Conservation (phyloP, 1,140 invertebrate genomes). For the Aplysia californica region DNA sequence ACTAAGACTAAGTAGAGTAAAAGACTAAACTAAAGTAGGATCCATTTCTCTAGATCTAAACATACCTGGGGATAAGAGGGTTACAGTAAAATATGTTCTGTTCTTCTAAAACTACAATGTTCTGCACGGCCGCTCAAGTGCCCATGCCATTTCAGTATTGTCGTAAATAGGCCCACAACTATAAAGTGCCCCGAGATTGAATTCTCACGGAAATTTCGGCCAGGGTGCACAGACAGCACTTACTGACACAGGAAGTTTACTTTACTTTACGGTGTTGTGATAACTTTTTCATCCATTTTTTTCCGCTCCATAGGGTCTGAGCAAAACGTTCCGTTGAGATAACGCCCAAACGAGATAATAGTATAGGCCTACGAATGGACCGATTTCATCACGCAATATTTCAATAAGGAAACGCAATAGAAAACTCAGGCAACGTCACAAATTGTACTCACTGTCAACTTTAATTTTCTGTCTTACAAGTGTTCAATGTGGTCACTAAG, state of each 20-base stretch:
- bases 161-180: too few species aligned
- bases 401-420: neutral
- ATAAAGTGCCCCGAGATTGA: neutral
- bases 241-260: slow-evolving; percentile 22
- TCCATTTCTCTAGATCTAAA: too few species aligned
- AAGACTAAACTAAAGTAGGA: too few species aligned
- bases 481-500: too few species aligned
- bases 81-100: neutral
- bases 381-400: too few species aligned
- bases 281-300: neutral
- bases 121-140: too few species aligned
- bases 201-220: neutral
- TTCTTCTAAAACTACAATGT: too few species aligned
- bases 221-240: neutral
- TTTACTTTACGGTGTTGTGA: neutral
- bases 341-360: neutral
- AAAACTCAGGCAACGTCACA: neutral
- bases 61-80: neutral
- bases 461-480: too few species aligned
- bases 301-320: neutral
- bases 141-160: too few species aligned
- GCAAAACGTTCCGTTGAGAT: neutral
- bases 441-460: neutral
- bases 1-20: too few species aligned
- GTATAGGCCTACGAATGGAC: too few species aligned